A percentile compares a stretch with the other conserved stretches of the same genome.
phyloP scores from a whole-genome alignment of 2,888 invertebrate genomes.

The Argyra leucocephala region DNA sequence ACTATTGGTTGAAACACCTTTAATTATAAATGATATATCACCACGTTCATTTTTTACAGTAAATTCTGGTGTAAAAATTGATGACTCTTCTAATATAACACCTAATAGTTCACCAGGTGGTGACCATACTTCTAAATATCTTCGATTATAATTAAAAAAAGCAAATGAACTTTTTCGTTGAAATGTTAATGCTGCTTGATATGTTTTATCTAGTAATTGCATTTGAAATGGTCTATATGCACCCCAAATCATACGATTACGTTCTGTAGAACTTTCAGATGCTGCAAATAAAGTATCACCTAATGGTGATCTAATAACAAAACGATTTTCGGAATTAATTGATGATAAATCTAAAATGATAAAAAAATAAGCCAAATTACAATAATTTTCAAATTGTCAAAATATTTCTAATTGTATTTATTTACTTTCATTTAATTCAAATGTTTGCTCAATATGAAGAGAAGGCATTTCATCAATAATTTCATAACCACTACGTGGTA shows the following conservation, averaged over 20 bases:
- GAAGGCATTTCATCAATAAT: slow-evolving; percentile 60
- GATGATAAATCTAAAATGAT: slow-evolving; percentile 33
- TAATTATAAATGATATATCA: slow-evolving; percentile 56
- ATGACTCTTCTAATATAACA: slow-evolving; percentile 58
- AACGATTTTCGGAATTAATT: slow-evolving; percentile 61
- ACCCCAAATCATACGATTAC: slow-evolving; percentile 61
- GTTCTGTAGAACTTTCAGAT: slow-evolving; percentile 54
- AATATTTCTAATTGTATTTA: slow-evolving; percentile 22
- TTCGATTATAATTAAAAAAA: slow-evolving; percentile 56
- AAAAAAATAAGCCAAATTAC: slow-evolving; percentile 8
- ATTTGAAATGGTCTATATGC: slow-evolving; percentile 59
- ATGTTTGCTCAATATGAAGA: slow-evolving; percentile 67
- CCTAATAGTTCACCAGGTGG: slow-evolving; percentile 64
- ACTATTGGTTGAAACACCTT: slow-evolving; percentile 54
- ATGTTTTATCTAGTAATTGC: slow-evolving; percentile 71
- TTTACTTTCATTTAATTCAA: slow-evolving; percentile 66
- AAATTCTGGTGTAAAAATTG: slow-evolving; percentile 57
- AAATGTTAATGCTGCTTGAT: slow-evolving; percentile 71
- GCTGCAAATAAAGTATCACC: slow-evolving; percentile 70
- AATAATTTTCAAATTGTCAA: slow-evolving; percentile 14
- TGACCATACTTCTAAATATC: slow-evolving; percentile 62
- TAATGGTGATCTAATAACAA: slow-evolving; percentile 59
- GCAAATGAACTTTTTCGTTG: slow-evolving; percentile 60
- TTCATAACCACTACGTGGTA: slow-evolving; percentile 58
- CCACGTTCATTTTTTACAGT: slow-evolving; percentile 56